Percentiles rank a stretch among this genome's conserved stretches.
These are phyloP conservation scores for Lerema accius DNA, from an alignment of 1,140 invertebrate genomes.

Conservation along the genomic window DNA sequence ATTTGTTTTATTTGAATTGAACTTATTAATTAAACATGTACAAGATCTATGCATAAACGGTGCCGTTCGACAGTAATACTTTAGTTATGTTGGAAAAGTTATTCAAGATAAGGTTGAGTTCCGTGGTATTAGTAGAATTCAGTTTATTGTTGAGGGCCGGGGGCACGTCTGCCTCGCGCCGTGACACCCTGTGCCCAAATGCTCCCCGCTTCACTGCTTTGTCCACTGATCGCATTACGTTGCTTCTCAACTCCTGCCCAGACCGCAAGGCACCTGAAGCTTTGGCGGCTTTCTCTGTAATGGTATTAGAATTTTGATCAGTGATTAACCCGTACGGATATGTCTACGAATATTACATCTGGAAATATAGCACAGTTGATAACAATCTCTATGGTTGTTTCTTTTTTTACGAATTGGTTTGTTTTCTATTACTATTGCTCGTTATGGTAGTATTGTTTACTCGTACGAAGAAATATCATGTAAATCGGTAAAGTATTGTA, in stretches of 20 bases:
- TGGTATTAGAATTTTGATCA: slow-evolving; percentile 9
- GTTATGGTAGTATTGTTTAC: too few relatives aligned
- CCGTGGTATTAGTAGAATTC: slow-evolving; percentile 18
- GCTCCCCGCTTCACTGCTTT: slow-evolving; percentile 48
- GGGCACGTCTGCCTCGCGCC: slow-evolving; percentile 46
- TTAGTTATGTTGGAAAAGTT: slow-evolving; percentile 2
- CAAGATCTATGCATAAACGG: background rate
- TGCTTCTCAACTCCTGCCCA: slow-evolving; percentile 31
- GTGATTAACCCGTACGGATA: too few relatives aligned
- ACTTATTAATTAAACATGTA: slow-evolving; percentile 14
- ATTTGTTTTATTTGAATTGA: slow-evolving; percentile 20
- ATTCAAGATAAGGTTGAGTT: slow-evolving; percentile 7
- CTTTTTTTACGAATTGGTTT: too few relatives aligned
- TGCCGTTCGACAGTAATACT: background rate
- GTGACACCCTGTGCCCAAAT: slow-evolving; percentile 47
- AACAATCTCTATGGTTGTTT: too few relatives aligned
- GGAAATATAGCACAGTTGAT: too few relatives aligned
- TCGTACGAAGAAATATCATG: too few relatives aligned
- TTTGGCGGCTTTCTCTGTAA: slow-evolving; percentile 61
- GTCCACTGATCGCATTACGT: slow-evolving; percentile 58
- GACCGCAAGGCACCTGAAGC: slow-evolving; percentile 56
- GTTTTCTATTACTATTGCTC: too few relatives aligned
- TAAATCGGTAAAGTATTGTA: too few relatives aligned
- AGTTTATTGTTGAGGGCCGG: slow-evolving; percentile 37
- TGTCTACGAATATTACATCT: too few relatives aligned